Conservation (phyloP, 2,888 invertebrate genomes). For the Ophonus ardosiacus region DNA sequence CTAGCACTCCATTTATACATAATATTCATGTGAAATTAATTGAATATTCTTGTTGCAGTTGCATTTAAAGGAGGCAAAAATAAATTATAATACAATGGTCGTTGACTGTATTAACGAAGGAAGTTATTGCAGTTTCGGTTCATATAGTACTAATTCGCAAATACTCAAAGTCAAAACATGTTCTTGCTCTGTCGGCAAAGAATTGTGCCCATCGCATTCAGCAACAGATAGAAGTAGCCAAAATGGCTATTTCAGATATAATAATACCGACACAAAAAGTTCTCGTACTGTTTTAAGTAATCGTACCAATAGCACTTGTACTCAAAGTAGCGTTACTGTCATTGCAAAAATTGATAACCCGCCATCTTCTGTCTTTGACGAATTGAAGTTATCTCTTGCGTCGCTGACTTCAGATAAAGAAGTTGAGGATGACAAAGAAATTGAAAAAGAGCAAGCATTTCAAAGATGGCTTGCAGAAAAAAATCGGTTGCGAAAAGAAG, state of each 20-base stretch:
- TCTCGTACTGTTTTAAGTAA: neutral
- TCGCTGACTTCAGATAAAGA: constrained; percentile 64
- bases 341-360: neutral
- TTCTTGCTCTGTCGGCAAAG: constrained; percentile 39
- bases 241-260: constrained; percentile 31
- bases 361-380: constrained; percentile 48
- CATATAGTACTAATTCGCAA: constrained; percentile 9
- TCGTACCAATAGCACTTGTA: neutral
- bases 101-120: neutral
- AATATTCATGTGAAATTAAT: too few relatives aligned
- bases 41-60: neutral
- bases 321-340: constrained; percentile 19
- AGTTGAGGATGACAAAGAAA: constrained; percentile 65
- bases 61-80: neutral
- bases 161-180: constrained; percentile 51
- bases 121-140: neutral
- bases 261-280: neutral
- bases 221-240: constrained; percentile 38
- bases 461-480: constrained; percentile 77
- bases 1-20: too few relatives aligned
- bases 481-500: constrained; percentile 69
- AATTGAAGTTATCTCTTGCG: constrained; percentile 66
- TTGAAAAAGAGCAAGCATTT: constrained; percentile 77
- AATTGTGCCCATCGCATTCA: constrained; percentile 44
- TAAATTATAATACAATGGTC: constrained; percentile 5